Evolutionary conservation across 2,888 invertebrate species (phyloP).

Genomic region (Leptinotarsa haldemani): DNA sequence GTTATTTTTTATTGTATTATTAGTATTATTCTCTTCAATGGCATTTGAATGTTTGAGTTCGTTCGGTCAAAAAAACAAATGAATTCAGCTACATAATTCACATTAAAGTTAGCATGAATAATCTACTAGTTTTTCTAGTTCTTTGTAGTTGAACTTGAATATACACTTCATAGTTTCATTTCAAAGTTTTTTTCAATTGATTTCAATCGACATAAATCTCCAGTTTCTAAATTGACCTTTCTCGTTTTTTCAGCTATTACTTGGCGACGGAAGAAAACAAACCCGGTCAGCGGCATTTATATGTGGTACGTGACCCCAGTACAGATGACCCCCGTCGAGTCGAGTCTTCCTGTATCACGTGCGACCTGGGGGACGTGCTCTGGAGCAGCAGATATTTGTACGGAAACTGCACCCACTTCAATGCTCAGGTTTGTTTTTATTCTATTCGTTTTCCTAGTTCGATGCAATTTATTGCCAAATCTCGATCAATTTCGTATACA

Average conservation of each 20-base stretch:
- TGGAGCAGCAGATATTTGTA: constrained; percentile 85
- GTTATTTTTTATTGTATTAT: too few species aligned
- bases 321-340: constrained; percentile 75
- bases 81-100: too few species aligned
- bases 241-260: constrained; percentile 60
- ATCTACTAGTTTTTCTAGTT: too few species aligned
- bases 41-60: too few species aligned
- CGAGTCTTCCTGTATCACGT: constrained; percentile 88
- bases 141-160: too few species aligned
- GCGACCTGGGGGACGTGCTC: constrained; percentile 79
- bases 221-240: neutral
- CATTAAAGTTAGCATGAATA: too few species aligned
- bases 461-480: neutral
- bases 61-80: too few species aligned
- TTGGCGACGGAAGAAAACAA: constrained; percentile 83
- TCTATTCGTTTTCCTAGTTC: too few species aligned
- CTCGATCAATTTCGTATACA: too few species aligned
- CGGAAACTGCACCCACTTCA: constrained; percentile 89
- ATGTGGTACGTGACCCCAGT: constrained; percentile 83
- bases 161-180: neutral
- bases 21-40: too few species aligned
- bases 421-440: constrained; percentile 73
- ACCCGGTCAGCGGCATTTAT: constrained; percentile 89
- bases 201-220: neutral
- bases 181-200: too few species aligned